Percentiles rank a stretch among this genome's conserved stretches.
phyloP scores from a whole-genome alignment of 1,140 invertebrate genomes.

The Amyelois transitella region DNA sequence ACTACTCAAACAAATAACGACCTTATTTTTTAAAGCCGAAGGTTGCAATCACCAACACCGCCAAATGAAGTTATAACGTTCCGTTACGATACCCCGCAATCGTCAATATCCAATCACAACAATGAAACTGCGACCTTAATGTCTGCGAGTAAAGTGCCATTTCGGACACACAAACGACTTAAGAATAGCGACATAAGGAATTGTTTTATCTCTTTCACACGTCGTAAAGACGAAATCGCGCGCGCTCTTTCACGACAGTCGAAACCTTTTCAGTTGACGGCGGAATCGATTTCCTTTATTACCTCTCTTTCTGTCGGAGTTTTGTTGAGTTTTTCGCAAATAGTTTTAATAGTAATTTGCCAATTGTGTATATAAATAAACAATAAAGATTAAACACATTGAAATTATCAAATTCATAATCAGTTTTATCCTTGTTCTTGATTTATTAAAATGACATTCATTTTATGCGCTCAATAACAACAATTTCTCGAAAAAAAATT shows the following conservation, averaged over 20 bases:
- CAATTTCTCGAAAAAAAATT: no score
- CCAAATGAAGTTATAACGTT: constrained; percentile 70
- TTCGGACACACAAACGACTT: constrained; percentile 55
- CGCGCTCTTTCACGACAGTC: constrained; percentile 43
- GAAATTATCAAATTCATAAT: no score
- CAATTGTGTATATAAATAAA: no score
- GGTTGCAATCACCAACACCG: constrained; percentile 38
- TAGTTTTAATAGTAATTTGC: no score
- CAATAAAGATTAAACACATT: no score
- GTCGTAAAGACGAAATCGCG: constrained; percentile 60
- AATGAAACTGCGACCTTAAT: constrained; percentile 70
- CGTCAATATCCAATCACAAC: constrained; percentile 57
- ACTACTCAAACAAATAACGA: constrained; percentile 37
- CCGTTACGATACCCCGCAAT: constrained; percentile 50
- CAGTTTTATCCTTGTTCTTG: no score
- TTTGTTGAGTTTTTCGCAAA: constrained; percentile 32
- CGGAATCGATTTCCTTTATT: constrained; percentile 58
- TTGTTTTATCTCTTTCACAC: constrained; percentile 72
- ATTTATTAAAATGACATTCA: no score
- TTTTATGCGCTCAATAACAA: no score
- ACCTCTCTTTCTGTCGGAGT: constrained; percentile 61
- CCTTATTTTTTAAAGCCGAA: constrained; percentile 40
- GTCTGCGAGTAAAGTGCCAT: constrained; percentile 54
- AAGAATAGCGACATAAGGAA: constrained; percentile 72
- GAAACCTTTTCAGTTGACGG: constrained; percentile 56